These are phyloP conservation scores for Cyrtonyx montezumae DNA, from an alignment of 2,113 vertebrate genomes.

Conservation along the genomic window DNA sequence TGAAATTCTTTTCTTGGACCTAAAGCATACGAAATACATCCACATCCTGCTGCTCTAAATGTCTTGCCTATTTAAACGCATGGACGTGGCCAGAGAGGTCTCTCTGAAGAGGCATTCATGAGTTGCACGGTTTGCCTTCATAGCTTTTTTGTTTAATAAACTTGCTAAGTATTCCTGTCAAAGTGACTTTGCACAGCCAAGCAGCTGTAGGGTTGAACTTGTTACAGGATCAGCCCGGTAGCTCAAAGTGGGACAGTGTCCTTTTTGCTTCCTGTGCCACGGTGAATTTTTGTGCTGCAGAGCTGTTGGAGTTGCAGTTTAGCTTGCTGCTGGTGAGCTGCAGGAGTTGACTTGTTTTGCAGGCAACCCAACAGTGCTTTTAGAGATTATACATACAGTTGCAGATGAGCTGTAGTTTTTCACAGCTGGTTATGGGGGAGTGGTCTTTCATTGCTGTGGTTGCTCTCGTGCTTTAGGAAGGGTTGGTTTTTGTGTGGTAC, in stretches of 20 bases:
- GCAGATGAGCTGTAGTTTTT: not conserved
- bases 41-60: not conserved
- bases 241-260: not conserved
- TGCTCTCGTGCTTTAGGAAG: not conserved
- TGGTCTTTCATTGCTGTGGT: not conserved
- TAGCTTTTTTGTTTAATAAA: not conserved
- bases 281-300: no score
- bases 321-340: not conserved
- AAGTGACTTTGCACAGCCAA: not conserved
- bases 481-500: not conserved
- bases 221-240: not conserved
- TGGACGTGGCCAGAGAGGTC: not conserved
- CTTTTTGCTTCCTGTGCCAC: not conserved
- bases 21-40: not conserved
- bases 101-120: not conserved
- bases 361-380: not conserved
- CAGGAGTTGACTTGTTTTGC: not conserved
- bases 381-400: not conserved
- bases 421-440: not conserved
- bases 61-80: conserved; percentile 13
- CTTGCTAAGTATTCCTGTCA: not conserved
- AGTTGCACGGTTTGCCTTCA: not conserved
- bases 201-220: not conserved
- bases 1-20: not conserved
- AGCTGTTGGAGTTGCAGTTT: no score